Evolutionary conservation across 2,797 vertebrate genomes (phyloP).

Genomic region (Vespertilio murinus): DNA sequence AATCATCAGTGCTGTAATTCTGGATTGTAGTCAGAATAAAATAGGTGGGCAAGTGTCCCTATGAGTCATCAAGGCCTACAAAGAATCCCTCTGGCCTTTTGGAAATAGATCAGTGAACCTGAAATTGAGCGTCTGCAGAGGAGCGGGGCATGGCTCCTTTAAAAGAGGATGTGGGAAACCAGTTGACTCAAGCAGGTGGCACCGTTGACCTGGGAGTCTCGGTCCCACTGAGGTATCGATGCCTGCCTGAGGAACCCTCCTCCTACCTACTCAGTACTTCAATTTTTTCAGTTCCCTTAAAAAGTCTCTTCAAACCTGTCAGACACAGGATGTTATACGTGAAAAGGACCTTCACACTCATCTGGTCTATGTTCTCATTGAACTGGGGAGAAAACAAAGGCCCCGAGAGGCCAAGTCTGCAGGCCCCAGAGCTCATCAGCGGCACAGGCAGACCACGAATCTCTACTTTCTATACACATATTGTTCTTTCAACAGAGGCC

Average conservation of each 20-base stretch:
- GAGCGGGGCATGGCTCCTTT: not conserved
- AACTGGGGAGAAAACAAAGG: not conserved
- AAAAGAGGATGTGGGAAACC: slow-evolving; percentile 66
- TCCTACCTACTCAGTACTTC: not conserved
- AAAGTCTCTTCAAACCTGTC: not conserved
- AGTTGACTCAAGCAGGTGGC: slow-evolving; percentile 15
- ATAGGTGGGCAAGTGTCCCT: not conserved
- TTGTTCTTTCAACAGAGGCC: not conserved
- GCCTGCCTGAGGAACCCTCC: not conserved
- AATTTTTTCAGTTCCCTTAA: slow-evolving; percentile 27
- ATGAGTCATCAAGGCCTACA: not conserved
- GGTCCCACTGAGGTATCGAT: accelerated
- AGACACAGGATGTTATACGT: not conserved
- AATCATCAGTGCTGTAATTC: not conserved
- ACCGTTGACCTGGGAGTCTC: not conserved
- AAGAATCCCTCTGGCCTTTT: not conserved
- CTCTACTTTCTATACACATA: accelerated
- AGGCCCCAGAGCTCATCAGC: not conserved
- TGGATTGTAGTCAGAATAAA: not conserved
- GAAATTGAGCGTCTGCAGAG: not conserved
- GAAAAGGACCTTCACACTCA: not conserved
- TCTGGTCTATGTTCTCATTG: not conserved
- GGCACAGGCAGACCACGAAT: not conserved
- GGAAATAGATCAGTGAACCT: not conserved
- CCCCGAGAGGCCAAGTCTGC: not conserved